Base-by-base conservation (phyloP, 2,888 invertebrate genomes). In the Heliconius charithonia region DNA sequence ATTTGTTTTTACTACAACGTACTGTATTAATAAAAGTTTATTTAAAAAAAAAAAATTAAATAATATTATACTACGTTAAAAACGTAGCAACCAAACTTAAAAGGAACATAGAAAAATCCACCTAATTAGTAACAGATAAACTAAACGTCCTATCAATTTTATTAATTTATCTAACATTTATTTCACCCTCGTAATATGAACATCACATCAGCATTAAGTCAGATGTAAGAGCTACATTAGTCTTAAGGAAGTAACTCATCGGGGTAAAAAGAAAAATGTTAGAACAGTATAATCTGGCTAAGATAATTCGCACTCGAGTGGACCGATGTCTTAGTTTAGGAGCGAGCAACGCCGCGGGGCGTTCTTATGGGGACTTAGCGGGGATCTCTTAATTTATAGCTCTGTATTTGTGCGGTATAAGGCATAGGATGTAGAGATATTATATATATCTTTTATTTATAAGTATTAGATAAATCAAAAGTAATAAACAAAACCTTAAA, bases 381-480 rank as follows among this genome's bases (percentile, higher is more conserved):
- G 92, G 93, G 91, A 94, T 93, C 94, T 94, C 94, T 93, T 94
- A 94, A 95, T 94, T 94, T 95, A 94, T 95, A 90, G 94, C 93
- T 82, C 85, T 83, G 85, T 86, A 88, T 84, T 90, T 86, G 82
- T 84, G 82, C 82, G 85, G 86, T 79, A n/a, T 81, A 85, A 87
- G 78, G 80, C 3, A 75, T 59, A 27, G 16, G 27, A 22, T 12
- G 10, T 27, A 27, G 25, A 37, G 27, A 37, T 59, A n/a, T 59
- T 51, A 3, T 19, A 22, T 22, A 9, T 51, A 51, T 51, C 0
- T 22, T 51, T 51, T 51, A 22, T 51, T 51, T 51, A 51, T 51
- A 9, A 51, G 51, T 22, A 51, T 51, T 51, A 51, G 7, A 51
- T 51, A 51, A 22, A 51, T 22, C 7, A 51, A 51, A 51, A 51